phyloP scores from a whole-genome alignment of 2,113 vertebrate species.

The Nyctereutes procyonoides region DNA sequence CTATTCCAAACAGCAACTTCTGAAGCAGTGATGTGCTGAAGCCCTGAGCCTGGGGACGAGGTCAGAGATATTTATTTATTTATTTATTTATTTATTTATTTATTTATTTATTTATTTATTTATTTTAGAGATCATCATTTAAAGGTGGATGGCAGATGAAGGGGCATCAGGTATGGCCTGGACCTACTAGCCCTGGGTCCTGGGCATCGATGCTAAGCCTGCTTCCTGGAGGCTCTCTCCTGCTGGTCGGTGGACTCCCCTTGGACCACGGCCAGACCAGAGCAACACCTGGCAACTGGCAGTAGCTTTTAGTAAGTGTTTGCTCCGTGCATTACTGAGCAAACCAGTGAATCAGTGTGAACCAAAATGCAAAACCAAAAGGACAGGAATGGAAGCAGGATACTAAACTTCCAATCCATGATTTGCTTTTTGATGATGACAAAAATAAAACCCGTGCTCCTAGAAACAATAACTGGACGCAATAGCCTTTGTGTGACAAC shows the following conservation, averaged over 20 bases:
- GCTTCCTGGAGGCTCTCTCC: rapidly evolving
- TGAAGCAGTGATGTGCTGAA: neutral
- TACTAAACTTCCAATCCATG: rapidly evolving
- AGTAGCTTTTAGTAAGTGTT: neutral
- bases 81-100: too few species aligned
- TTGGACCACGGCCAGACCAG: neutral
- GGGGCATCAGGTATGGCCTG: neutral
- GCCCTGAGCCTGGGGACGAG: neutral
- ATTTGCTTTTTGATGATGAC: neutral
- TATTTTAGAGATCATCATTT: too few species aligned
- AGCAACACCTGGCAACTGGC: neutral
- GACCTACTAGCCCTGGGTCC: neutral
- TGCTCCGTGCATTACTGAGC: rapidly evolving
- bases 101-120: too few species aligned
- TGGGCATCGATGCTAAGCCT: rapidly evolving
- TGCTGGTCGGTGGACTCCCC: too few species aligned
- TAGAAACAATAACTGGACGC: neutral
- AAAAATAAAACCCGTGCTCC: neutral
- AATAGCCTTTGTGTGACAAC: neutral
- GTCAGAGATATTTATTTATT: too few species aligned
- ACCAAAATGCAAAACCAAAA: neutral
- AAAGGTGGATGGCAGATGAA: neutral
- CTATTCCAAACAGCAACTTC: neutral
- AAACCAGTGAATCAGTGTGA: neutral
- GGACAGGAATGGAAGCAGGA: neutral